Percentiles rank a stretch among this genome's conserved stretches.
Evolutionary conservation across 2,797 vertebrate genomes (phyloP).

Genomic region (Lithobates pipiens): DNA sequence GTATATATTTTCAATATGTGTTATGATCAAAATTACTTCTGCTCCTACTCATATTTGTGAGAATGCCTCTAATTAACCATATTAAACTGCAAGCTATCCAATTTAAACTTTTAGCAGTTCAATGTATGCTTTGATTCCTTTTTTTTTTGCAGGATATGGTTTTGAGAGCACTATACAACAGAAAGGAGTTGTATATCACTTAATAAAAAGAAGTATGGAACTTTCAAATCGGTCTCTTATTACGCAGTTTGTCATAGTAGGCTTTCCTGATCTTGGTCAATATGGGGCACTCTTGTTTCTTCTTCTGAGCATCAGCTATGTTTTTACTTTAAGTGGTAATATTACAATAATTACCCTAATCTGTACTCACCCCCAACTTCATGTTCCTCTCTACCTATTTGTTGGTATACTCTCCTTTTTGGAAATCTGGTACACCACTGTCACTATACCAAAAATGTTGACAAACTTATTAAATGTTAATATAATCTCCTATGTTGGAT

Average conservation of each 20-base stretch:
- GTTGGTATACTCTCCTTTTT: conserved; percentile 65
- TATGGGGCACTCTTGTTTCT: conserved; percentile 50
- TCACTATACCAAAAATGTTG: conserved; percentile 66
- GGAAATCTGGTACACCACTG: conserved; percentile 64
- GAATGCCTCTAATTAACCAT: too few species aligned
- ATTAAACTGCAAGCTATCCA: too few species aligned
- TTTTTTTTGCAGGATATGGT: neutral
- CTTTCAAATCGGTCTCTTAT: conserved; percentile 29
- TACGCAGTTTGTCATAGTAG: conserved; percentile 44
- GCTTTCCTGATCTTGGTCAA: conserved; percentile 27
- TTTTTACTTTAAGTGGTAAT: conserved; percentile 63
- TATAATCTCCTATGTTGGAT: conserved; percentile 64
- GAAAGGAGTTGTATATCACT: neutral
- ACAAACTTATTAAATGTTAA: conserved; percentile 63
- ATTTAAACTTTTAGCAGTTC: too few species aligned
- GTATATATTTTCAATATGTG: too few species aligned
- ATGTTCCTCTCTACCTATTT: conserved; percentile 65
- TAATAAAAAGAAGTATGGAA: neutral
- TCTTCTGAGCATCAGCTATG: conserved; percentile 58
- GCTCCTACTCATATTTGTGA: too few species aligned
- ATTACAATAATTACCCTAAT: conserved; percentile 64
- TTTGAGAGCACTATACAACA: neutral
- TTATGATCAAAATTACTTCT: too few species aligned
- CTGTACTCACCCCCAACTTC: conserved; percentile 53
- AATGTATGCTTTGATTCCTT: neutral